Conservation (phyloP, 2,888 invertebrate species). For the Tachina grossa region DNA sequence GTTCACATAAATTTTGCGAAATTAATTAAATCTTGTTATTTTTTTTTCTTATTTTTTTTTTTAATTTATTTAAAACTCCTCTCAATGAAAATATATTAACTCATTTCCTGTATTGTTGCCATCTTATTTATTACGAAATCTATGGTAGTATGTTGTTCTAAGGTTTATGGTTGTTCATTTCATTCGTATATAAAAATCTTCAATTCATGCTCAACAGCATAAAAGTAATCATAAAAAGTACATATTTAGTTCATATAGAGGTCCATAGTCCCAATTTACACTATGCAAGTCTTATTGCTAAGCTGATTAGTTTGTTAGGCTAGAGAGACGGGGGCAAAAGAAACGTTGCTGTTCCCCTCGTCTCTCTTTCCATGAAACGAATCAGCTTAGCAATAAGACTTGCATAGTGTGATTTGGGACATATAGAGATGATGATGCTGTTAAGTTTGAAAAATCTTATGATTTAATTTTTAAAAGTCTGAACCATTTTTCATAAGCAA, state of each 20-base stretch:
- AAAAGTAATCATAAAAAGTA: neutral
- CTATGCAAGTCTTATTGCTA: no score
- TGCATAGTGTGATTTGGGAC: no score
- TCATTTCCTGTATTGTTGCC: constrained; percentile 77
- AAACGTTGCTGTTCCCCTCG: no score
- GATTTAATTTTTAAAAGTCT: constrained; percentile 18
- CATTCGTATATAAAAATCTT: constrained; percentile 53
- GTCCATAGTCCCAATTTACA: no score
- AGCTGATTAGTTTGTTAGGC: no score
- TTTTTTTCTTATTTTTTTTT: neutral
- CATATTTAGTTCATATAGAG: constrained; percentile 9
- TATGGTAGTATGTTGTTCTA: neutral
- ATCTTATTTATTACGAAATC: constrained; percentile 24
- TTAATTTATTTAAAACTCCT: neutral
- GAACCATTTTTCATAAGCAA: constrained; percentile 24
- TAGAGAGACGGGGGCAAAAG: no score
- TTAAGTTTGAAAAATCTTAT: constrained; percentile 28
- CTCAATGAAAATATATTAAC: constrained; percentile 61
- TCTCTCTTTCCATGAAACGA: no score
- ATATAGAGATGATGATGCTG: constrained; percentile 23
- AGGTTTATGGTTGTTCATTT: neutral
- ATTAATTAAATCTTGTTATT: neutral
- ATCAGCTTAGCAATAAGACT: no score
- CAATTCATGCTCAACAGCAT: constrained; percentile 58
- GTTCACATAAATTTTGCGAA: no score